Evolutionary conservation across 2,888 invertebrate species (phyloP), one percentile per base, ranked within the genome.

Genomic region (Atherix ibis): DNA sequence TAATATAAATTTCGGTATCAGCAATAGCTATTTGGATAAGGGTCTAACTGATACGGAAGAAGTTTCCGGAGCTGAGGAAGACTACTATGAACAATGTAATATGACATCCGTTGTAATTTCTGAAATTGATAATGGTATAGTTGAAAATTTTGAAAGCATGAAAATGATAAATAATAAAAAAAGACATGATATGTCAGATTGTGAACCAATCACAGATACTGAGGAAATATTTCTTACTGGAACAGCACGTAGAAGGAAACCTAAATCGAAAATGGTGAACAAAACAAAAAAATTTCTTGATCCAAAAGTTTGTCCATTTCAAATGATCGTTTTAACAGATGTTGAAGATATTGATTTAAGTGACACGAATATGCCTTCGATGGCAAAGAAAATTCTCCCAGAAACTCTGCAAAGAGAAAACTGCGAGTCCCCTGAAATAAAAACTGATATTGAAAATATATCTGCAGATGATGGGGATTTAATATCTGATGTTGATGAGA

Each of bases 191-290:
- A 44, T 42, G 14, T 19, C 35, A 16, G 44, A 54, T 39, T 43
- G 52, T 1, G 63, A 63, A 39, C 55, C 59, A 10, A 46, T 58
- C 2, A 67, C 66, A 5, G 67, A 67, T 43, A 60, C 62, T 3
- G 67, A 68, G 46, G 67, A 67, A 40, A 51, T 64, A 34, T 54
- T 52, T 38, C 45, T 56, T 17, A 47, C 49, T 3, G 52, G 52
- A 5, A 53, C 51, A 9, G 52, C 51, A 27, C 48, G 53, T 6
- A 53, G 56, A 32, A 59, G 56, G 43, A 61, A 57, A 40, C 34
- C 48, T 3, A 54, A 55, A 46, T 48, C 50, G 4, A 54, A 57
- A 35, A 47, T 47, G 13, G 32, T 37, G 25, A 25, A 16, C 22
- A 38, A 39, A 36, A 46, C 45, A n/a, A 58, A 54, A 15, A 44